phyloP scores from a whole-genome alignment of 2,888 invertebrate genomes.

The Cinara cedri region DNA sequence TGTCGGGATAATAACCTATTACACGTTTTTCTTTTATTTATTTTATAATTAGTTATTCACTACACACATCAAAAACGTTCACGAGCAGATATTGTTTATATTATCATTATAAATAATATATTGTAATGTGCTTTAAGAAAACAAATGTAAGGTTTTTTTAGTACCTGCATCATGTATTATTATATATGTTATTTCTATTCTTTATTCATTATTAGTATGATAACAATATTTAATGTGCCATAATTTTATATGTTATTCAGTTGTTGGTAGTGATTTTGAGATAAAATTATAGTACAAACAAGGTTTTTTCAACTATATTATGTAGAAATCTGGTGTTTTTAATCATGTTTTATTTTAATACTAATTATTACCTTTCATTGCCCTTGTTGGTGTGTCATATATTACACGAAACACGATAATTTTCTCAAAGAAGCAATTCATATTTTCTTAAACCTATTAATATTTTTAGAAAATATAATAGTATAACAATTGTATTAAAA shows the following conservation, averaged over 20 bases:
- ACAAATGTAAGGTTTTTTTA: constrained; percentile 50
- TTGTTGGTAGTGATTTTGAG: constrained; percentile 56
- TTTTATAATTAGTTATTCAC: constrained; percentile 51
- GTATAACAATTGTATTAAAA: too few relatives aligned
- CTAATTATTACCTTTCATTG: constrained; percentile 24
- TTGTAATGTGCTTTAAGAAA: constrained; percentile 53
- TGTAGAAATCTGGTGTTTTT: constrained; percentile 54
- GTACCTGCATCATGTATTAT: constrained; percentile 53
- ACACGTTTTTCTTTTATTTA: constrained; percentile 48
- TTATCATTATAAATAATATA: constrained; percentile 48
- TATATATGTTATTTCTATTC: constrained; percentile 54
- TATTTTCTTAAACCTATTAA: neutral
- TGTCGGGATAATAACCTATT: constrained; percentile 38
- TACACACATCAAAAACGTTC: constrained; percentile 37
- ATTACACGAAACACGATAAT: neutral
- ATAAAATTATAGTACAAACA: constrained; percentile 57
- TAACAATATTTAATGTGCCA: constrained; percentile 56
- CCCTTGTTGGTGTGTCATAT: neutral
- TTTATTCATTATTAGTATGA: constrained; percentile 53
- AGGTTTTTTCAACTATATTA: constrained; percentile 57
- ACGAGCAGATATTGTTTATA: constrained; percentile 49
- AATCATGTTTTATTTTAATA: constrained; percentile 42
- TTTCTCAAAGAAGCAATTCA: neutral
- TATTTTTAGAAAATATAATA: too few relatives aligned
- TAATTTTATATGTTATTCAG: constrained; percentile 55